phyloP scores from a whole-genome alignment of 2,797 vertebrate genomes.

The Taenioides sp. region DNA sequence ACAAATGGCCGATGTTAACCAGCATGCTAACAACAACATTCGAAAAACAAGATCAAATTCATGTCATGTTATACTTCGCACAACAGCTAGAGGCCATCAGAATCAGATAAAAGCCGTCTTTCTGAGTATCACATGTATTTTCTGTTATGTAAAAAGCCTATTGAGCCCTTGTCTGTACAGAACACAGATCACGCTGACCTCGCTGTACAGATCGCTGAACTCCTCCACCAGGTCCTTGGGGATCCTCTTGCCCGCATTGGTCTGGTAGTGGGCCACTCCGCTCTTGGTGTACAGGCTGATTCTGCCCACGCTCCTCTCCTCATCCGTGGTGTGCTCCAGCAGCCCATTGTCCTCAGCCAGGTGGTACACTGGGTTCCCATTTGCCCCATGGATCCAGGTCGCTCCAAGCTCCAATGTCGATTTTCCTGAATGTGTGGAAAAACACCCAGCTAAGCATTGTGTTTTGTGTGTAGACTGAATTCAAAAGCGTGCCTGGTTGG shows the following conservation, averaged over 20 bases:
- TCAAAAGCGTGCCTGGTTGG: neutral
- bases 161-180: constrained; percentile 13
- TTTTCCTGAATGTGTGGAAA: constrained; percentile 74
- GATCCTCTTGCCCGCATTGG: constrained; percentile 89
- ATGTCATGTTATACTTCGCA: neutral
- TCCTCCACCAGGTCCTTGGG: constrained; percentile 99
- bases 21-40: neutral
- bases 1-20: neutral
- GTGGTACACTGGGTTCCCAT: constrained; percentile 98
- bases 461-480: neutral
- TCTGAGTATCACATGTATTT: neutral
- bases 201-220: constrained; percentile 99
- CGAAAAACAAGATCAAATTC: neutral
- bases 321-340: constrained; percentile 92
- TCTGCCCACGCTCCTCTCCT: constrained; percentile 90
- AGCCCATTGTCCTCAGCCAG: constrained; percentile 97
- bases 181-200: constrained; percentile 76
- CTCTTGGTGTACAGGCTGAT: constrained; percentile 98
- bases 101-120: neutral
- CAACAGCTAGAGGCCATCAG: neutral
- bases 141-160: neutral
- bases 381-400: constrained; percentile 98
- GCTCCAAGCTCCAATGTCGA: constrained; percentile 98
- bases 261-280: constrained; percentile 97
- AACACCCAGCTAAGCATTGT: neutral